Evolutionary conservation across 2,888 invertebrate genomes (phyloP).

Genomic region (Iselma pallidipennis): DNA sequence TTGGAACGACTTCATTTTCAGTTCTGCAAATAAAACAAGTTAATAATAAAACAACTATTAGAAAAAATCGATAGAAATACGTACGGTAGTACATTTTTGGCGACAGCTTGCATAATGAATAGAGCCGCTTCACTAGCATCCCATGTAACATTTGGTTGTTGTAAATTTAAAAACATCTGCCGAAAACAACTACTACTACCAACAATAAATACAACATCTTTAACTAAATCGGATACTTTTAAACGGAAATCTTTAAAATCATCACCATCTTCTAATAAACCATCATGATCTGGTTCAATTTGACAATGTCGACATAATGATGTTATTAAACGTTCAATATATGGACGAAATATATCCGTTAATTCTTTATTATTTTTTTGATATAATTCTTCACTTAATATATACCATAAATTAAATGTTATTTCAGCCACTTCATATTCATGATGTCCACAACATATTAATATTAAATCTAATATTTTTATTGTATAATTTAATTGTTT

Average conservation of each 20-base stretch:
- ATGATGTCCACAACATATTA: slow-evolving; percentile 94
- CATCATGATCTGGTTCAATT: slow-evolving; percentile 93
- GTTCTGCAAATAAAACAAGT: slow-evolving; percentile 63
- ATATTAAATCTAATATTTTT: slow-evolving; percentile 83
- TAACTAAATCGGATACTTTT: slow-evolving; percentile 90
- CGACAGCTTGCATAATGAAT: slow-evolving; percentile 94
- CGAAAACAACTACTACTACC: slow-evolving; percentile 90
- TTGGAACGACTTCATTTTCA: slow-evolving; percentile 90
- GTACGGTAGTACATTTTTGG: slow-evolving; percentile 93
- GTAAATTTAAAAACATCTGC: slow-evolving; percentile 84
- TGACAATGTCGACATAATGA: slow-evolving; percentile 91
- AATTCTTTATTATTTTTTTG: slow-evolving; percentile 80
- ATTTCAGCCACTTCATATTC: slow-evolving; percentile 90
- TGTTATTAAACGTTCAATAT: slow-evolving; percentile 86
- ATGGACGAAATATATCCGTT: slow-evolving; percentile 85
- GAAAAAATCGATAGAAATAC: slow-evolving; percentile 46
- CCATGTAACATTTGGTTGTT: slow-evolving; percentile 78
- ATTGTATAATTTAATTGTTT: slow-evolving; percentile 73
- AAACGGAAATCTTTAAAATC: slow-evolving; percentile 83
- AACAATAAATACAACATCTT: slow-evolving; percentile 95
- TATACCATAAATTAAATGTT: slow-evolving; percentile 96
- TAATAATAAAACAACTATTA: background rate
- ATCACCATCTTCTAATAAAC: slow-evolving; percentile 80
- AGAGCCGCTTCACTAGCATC: slow-evolving; percentile 92
- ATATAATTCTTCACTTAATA: slow-evolving; percentile 92